Evolutionary conservation across 2,113 vertebrate genomes (phyloP).

Genomic region (Microtus ochrogaster): DNA sequence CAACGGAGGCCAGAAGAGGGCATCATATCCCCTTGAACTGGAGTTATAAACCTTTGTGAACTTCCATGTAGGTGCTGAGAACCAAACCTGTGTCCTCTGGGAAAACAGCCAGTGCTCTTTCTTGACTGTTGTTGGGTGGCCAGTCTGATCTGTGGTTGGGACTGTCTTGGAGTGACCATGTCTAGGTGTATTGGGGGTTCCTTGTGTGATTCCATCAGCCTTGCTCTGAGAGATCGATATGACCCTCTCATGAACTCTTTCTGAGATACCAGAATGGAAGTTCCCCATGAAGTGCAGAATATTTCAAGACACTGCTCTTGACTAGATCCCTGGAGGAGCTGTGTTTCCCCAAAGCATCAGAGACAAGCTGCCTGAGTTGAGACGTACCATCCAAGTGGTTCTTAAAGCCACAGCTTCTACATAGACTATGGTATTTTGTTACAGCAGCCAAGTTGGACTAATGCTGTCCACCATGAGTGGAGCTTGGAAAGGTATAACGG

Average conservation of each 20-base stretch:
- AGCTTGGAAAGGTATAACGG: constrained; percentile 25
- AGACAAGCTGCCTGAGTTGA: constrained; percentile 1
- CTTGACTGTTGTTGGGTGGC: not conserved
- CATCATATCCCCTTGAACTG: not conserved
- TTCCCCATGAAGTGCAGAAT: not conserved
- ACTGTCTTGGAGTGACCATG: not conserved
- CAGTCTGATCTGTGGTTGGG: not conserved
- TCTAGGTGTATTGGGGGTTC: not conserved
- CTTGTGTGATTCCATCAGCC: not conserved
- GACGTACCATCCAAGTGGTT: constrained; percentile 17
- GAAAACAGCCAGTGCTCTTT: not conserved
- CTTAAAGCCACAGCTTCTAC: constrained; percentile 50
- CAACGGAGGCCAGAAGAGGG: not conserved
- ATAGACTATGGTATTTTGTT: not conserved
- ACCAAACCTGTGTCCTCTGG: not conserved
- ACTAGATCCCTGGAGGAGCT: not conserved
- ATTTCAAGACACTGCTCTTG: not conserved
- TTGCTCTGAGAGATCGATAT: not conserved
- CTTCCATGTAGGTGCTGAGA: not conserved
- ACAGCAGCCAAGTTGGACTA: not conserved
- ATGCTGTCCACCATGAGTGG: not conserved
- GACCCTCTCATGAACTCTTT: not conserved
- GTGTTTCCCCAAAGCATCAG: not conserved
- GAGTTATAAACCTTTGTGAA: not conserved
- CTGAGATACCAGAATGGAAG: not conserved